phyloP scores from a whole-genome alignment of 2,888 invertebrate genomes.

The Phalangium opilio region DNA sequence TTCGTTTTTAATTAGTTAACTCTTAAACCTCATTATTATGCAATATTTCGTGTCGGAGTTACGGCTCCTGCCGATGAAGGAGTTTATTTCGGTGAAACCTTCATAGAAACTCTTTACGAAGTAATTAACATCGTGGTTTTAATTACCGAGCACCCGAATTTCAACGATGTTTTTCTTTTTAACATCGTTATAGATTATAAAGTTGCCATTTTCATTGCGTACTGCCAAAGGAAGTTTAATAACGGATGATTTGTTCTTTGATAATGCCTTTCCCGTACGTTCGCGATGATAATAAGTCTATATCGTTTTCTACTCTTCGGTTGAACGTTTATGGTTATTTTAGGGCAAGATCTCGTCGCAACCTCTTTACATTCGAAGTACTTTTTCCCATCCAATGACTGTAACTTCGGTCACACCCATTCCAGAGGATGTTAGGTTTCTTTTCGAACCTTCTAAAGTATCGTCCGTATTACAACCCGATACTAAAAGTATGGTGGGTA shows the following conservation, averaged over 20 bases:
- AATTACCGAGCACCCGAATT: background rate
- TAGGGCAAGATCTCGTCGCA: slow-evolving; percentile 62
- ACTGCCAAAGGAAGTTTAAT: slow-evolving; percentile 58
- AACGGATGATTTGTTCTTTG: slow-evolving; percentile 50
- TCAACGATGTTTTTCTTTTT: too few species aligned
- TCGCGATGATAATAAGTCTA: background rate
- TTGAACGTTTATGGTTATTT: too few species aligned
- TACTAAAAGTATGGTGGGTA: slow-evolving; percentile 32
- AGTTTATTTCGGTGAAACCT: slow-evolving; percentile 48
- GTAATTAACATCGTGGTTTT: slow-evolving; percentile 18
- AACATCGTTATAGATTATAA: slow-evolving; percentile 29
- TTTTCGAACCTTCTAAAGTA: slow-evolving; percentile 33
- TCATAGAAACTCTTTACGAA: slow-evolving; percentile 47
- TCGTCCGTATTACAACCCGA: slow-evolving; percentile 24
- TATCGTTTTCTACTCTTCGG: background rate
- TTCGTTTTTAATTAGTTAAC: slow-evolving; percentile 34
- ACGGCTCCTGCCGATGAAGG: slow-evolving; percentile 51
- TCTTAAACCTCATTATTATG: slow-evolving; percentile 44
- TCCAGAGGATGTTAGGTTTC: slow-evolving; percentile 45
- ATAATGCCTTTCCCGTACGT: slow-evolving; percentile 56
- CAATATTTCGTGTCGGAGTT: slow-evolving; percentile 53
- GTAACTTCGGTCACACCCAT: slow-evolving; percentile 49
- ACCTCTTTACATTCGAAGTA: slow-evolving; percentile 61
- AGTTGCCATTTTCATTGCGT: slow-evolving; percentile 53
- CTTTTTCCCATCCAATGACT: slow-evolving; percentile 62